A percentile compares a stretch with the other conserved stretches of the same genome.
Conservation (phyloP, 2,888 invertebrate genomes). For the Pristionchus arcanus region DNA sequence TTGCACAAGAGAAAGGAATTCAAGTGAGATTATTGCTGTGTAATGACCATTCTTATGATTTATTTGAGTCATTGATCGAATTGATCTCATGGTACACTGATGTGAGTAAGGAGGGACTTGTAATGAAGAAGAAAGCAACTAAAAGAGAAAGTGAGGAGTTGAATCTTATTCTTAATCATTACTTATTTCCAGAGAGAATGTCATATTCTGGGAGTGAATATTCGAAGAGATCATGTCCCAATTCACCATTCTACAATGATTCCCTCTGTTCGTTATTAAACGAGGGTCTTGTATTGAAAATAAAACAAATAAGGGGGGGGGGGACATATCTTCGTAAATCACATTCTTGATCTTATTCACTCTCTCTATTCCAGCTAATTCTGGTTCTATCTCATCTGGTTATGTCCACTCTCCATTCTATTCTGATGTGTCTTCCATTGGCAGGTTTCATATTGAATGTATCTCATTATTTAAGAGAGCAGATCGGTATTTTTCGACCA, state of each 20-base stretch:
- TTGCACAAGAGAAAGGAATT: slow-evolving; percentile 25
- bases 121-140: slow-evolving; percentile 25
- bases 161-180: background rate
- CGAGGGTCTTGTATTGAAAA: too few relatives aligned
- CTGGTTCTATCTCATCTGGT: background rate
- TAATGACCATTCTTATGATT: background rate
- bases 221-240: background rate
- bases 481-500: too few relatives aligned
- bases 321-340: too few relatives aligned
- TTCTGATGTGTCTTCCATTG: background rate
- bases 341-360: background rate
- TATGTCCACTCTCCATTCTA: background rate
- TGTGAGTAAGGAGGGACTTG: slow-evolving; percentile 34
- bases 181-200: background rate
- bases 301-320: too few relatives aligned
- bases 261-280: background rate
- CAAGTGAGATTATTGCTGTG: background rate
- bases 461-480: background rate
- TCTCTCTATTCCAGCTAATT: slow-evolving; percentile 2
- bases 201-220: background rate
- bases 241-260: slow-evolving; percentile 16
- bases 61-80: slow-evolving; percentile 32
- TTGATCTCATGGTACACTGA: slow-evolving; percentile 39
- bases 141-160: slow-evolving; percentile 11
- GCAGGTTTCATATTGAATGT: background rate